These are phyloP conservation scores for Danaus plexippus DNA, from an alignment of 1,140 invertebrate species.

Conservation along the genomic window DNA sequence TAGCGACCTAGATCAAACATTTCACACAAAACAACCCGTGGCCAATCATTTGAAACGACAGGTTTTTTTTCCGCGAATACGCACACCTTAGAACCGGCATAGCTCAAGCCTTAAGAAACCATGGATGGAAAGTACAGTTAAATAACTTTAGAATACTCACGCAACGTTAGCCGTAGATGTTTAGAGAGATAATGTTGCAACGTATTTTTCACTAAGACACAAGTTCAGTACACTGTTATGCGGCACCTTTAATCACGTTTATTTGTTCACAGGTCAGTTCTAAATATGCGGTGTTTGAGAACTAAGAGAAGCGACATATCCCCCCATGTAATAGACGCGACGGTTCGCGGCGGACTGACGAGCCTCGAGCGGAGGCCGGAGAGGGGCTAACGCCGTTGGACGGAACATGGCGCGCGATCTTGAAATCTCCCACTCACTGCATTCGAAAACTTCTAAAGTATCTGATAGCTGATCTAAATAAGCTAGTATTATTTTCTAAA, in stretches of 20 bases:
- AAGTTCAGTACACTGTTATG: slow-evolving; percentile 39
- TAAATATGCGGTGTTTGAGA: slow-evolving; percentile 36
- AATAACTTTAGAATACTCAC: slow-evolving; percentile 60
- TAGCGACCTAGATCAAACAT: slow-evolving; percentile 35
- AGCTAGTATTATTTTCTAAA: no score
- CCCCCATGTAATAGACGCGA: slow-evolving; percentile 24
- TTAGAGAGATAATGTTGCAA: slow-evolving; percentile 37
- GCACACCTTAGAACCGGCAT: slow-evolving; percentile 46
- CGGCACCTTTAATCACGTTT: slow-evolving; percentile 39
- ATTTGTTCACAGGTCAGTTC: slow-evolving; percentile 48
- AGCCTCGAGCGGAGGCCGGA: slow-evolving; percentile 15
- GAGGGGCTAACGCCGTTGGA: slow-evolving; percentile 16
- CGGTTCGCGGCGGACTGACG: slow-evolving; percentile 47
- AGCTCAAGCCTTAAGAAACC: slow-evolving; percentile 34
- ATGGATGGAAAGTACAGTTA: slow-evolving; percentile 64
- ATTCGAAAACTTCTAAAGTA: slow-evolving; percentile 28
- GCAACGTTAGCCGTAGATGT: slow-evolving; percentile 37
- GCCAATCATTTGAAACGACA: slow-evolving; percentile 46
- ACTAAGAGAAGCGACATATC: slow-evolving; percentile 9
- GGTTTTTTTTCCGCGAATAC: slow-evolving; percentile 60
- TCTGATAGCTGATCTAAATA: no score
- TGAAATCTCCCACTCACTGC: slow-evolving; percentile 36
- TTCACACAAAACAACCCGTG: slow-evolving; percentile 37
- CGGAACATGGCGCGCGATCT: slow-evolving; percentile 37
- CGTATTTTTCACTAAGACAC: slow-evolving; percentile 25